Percentiles rank a stretch among this genome's conserved stretches.
Evolutionary conservation across 2,113 vertebrate genomes (phyloP).

Genomic region (Caretta caretta): DNA sequence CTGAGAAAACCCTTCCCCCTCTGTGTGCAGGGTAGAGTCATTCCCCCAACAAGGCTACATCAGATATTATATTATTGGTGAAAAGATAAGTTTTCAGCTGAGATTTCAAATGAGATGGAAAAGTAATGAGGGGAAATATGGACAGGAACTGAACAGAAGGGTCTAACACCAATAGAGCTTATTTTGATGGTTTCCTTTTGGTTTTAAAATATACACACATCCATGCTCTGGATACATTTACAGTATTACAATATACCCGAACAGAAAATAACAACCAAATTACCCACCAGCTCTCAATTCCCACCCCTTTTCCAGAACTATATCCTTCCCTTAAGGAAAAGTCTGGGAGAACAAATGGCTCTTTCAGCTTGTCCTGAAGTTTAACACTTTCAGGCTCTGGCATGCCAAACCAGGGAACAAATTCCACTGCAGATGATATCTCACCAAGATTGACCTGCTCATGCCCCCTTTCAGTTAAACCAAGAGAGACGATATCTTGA

Average conservation of each 20-base stretch:
- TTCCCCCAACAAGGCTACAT: not conserved
- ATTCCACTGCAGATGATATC: not conserved
- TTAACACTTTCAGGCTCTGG: not conserved
- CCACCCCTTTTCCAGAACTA: not conserved
- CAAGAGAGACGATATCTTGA: not conserved
- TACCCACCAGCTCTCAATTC: not conserved
- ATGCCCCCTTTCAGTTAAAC: not conserved
- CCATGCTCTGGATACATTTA: not conserved
- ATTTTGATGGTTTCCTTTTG: not conserved
- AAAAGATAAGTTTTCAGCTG: not conserved
- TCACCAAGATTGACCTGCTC: not conserved
- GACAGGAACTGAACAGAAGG: slow-evolving; percentile 32
- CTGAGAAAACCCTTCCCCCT: not conserved
- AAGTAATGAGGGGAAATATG: not conserved
- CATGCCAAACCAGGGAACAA: not conserved
- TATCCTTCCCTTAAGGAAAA: not conserved
- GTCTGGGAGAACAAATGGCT: not conserved
- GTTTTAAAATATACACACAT: not conserved
- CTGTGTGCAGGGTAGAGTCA: not conserved
- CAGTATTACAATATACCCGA: not conserved
- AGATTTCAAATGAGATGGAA: slow-evolving; percentile 30
- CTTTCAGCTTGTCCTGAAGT: not conserved
- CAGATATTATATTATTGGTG: not conserved
- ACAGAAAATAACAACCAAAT: not conserved
- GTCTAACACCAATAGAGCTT: slow-evolving; percentile 14